A percentile compares a stretch with the other conserved stretches of the same genome.
Conservation (phyloP, 2,113 vertebrate species). For the Lepisosteus oculatus region DNA sequence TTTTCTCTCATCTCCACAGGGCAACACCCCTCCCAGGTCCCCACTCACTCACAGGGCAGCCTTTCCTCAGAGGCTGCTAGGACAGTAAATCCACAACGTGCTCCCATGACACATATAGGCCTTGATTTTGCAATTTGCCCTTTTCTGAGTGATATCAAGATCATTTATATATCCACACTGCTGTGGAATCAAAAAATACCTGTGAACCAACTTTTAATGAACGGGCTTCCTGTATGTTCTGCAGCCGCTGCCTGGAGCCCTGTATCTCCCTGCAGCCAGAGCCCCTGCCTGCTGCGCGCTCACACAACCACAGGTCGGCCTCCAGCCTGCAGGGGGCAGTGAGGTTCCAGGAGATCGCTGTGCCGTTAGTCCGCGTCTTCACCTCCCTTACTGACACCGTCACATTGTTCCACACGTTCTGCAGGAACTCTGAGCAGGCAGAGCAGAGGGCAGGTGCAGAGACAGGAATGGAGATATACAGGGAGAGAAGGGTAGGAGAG, state of each 20-base stretch:
- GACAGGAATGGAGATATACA: constrained; percentile 12
- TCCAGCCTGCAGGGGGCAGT: constrained; percentile 54
- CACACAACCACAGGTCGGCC: constrained; percentile 62
- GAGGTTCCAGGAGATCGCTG: constrained; percentile 52
- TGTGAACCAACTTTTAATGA: no score
- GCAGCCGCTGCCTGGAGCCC: constrained; percentile 37
- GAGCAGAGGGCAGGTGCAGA: background rate
- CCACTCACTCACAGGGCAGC: no score
- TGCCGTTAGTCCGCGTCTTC: background rate
- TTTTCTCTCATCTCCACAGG: no score
- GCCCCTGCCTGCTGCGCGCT: constrained; percentile 24
- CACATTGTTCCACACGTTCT: constrained; percentile 41
- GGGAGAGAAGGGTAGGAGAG: background rate
- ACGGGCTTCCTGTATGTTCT: constrained; percentile 22
- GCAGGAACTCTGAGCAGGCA: constrained; percentile 28
- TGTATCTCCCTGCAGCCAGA: constrained; percentile 38
- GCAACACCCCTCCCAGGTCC: no score
- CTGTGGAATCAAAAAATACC: no score
- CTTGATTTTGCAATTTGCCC: no score
- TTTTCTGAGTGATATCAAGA: no score
- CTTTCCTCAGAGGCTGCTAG: no score
- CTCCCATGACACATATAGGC: no score
- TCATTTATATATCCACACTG: no score
- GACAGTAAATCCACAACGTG: no score
- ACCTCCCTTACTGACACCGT: constrained; percentile 42